phyloP scores from a whole-genome alignment of 1,140 invertebrate species.

The Hylaeus anthracinus region DNA sequence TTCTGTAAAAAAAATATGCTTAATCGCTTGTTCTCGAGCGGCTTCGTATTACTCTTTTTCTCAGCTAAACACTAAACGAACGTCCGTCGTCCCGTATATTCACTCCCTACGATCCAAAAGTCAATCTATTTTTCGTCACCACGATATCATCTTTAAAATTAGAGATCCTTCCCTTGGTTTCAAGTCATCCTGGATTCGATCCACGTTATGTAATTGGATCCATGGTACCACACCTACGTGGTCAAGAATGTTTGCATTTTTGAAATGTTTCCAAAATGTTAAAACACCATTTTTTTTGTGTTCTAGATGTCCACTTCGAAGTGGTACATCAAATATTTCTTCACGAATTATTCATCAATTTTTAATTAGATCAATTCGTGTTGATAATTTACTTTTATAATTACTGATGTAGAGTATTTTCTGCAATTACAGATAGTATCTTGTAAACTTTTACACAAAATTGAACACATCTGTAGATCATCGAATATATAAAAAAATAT shows the following conservation, averaged over 20 bases:
- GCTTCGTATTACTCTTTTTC: constrained; percentile 18
- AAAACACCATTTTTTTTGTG: not conserved
- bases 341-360: too few relatives aligned
- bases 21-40: constrained; percentile 41
- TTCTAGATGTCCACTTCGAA: too few relatives aligned
- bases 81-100: not conserved
- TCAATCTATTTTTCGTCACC: not conserved
- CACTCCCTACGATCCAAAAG: not conserved
- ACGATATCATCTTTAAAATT: constrained; percentile 40
- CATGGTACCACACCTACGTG: not conserved
- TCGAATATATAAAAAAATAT: too few relatives aligned
- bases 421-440: too few relatives aligned
- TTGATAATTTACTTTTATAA: too few relatives aligned
- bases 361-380: too few relatives aligned
- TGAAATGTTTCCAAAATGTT: constrained; percentile 24
- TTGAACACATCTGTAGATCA: too few relatives aligned
- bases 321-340: not conserved
- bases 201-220: constrained; percentile 3
- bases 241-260: constrained; percentile 1
- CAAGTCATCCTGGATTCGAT: constrained; percentile 22
- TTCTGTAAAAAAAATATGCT: constrained; percentile 29
- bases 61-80: constrained; percentile 41
- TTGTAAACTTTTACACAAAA: too few relatives aligned
- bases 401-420: too few relatives aligned
- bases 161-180: constrained; percentile 25